These are phyloP conservation scores for Drosophila anceps DNA, from an alignment of 2,888 invertebrate species.

Conservation along the genomic window DNA sequence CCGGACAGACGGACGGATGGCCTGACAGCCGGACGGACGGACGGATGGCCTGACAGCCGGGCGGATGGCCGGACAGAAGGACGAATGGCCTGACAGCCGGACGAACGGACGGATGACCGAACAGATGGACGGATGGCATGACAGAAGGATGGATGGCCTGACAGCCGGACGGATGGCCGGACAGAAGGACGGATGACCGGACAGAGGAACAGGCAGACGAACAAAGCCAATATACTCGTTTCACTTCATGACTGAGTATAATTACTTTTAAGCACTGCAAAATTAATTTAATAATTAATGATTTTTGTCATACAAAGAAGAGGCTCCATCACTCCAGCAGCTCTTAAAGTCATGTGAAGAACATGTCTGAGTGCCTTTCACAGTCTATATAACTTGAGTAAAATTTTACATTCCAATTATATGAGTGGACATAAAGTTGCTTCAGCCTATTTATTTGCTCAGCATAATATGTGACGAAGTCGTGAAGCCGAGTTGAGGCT, in stretches of 20 bases:
- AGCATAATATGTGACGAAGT: not conserved
- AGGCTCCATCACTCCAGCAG: no score
- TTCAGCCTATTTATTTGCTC: conserved; percentile 39
- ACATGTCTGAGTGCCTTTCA: conserved; percentile 49
- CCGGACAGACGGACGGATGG: no score
- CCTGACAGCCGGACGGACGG: no score
- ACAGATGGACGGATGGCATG: no score
- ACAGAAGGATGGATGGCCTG: no score
- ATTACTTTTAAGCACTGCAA: not conserved
- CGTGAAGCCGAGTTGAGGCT: conserved; percentile 17
- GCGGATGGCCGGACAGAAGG: no score
- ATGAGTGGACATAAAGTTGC: conserved; percentile 55
- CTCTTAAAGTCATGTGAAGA: not conserved
- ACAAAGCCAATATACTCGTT: not conserved
- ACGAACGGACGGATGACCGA: no score
- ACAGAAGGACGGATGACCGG: no score
- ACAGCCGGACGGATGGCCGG: no score
- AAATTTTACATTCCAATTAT: conserved; percentile 45
- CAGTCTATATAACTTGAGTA: conserved; percentile 26
- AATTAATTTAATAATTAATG: conserved; percentile 1
- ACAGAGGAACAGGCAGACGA: no score
- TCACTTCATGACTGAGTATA: not conserved
- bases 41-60: no score
- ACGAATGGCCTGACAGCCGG: no score
- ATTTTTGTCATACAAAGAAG: not conserved